These are phyloP conservation scores for Ectemnius lituratus DNA, from an alignment of 2,888 invertebrate species.

Conservation along the genomic window DNA sequence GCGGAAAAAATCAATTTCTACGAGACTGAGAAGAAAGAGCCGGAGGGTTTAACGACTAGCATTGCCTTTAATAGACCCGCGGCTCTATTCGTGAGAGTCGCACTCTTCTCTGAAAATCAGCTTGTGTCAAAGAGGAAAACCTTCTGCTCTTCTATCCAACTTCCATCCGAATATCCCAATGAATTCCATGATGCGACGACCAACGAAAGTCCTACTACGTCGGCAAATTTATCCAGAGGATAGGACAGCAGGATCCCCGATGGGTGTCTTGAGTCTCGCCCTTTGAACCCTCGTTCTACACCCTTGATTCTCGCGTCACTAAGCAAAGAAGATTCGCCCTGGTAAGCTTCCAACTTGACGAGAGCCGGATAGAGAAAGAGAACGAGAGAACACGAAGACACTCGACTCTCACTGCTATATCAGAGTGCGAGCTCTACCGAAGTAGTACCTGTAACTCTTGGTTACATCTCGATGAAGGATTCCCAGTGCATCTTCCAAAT, in stretches of 20 bases:
- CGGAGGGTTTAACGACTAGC: neutral
- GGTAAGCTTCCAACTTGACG: too few species aligned
- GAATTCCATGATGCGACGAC: constrained; percentile 13
- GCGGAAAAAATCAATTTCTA: constrained; percentile 1
- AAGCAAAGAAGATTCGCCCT: constrained; percentile 20
- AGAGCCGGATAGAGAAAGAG: too few species aligned
- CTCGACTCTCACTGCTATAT: too few species aligned
- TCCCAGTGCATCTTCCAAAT: too few species aligned
- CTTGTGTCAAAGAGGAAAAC: constrained; percentile 7
- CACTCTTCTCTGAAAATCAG: neutral
- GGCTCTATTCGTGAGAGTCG: neutral
- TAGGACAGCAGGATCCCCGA: neutral
- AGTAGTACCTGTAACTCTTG: too few species aligned
- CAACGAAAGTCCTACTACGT: constrained; percentile 6
- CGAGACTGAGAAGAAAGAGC: neutral
- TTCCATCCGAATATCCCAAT: neutral
- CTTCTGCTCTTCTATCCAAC: neutral
- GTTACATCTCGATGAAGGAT: too few species aligned
- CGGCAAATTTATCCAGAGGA: constrained; percentile 20
- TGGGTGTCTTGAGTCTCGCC: constrained; percentile 1
- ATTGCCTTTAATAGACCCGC: constrained; percentile 1
- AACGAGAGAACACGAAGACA: too few species aligned
- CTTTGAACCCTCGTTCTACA: neutral
- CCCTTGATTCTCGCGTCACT: constrained; percentile 2
- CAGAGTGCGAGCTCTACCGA: too few species aligned